phyloP scores from a whole-genome alignment of 2,797 vertebrate genomes.

The Siniperca undulata region DNA sequence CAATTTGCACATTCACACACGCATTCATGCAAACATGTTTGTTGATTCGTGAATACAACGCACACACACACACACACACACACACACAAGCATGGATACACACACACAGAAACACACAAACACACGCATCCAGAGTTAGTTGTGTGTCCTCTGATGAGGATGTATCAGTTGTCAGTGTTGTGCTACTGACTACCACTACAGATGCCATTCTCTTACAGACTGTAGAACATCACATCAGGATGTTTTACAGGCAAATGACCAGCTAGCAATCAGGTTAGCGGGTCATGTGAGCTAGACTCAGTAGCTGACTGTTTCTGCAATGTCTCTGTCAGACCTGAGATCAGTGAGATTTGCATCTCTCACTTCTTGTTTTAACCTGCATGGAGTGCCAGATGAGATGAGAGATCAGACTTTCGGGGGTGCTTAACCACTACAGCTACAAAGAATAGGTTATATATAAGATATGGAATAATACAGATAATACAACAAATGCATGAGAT shows the following conservation, averaged over 20 bases:
- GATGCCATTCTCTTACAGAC: constrained; percentile 52
- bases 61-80: constrained; percentile 15
- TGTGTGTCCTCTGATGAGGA: constrained; percentile 32
- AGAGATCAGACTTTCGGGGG: not conserved
- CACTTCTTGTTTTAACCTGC: not conserved
- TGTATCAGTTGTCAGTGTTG: constrained; percentile 34
- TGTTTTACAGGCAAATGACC: constrained; percentile 70
- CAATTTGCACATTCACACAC: constrained; percentile 25
- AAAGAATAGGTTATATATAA: not conserved
- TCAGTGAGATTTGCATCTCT: constrained; percentile 1
- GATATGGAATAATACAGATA: not conserved
- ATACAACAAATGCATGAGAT: not conserved
- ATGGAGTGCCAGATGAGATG: constrained; percentile 18
- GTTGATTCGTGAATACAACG: not conserved
- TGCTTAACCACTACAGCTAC: not conserved
- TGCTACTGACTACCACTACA: constrained; percentile 32
- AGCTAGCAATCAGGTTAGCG: constrained; percentile 40
- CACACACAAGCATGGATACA: not conserved
- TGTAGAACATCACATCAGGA: constrained; percentile 71
- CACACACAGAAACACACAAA: constrained; percentile 14
- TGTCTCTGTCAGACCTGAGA: constrained; percentile 48
- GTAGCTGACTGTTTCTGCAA: constrained; percentile 65
- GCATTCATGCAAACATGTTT: constrained; percentile 5
- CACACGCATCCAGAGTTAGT: constrained; percentile 35
- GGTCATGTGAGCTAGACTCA: constrained; percentile 40